Evolutionary conservation across 2,888 invertebrate genomes (phyloP).

Genomic region (Lepidocyrtinus sp.): DNA sequence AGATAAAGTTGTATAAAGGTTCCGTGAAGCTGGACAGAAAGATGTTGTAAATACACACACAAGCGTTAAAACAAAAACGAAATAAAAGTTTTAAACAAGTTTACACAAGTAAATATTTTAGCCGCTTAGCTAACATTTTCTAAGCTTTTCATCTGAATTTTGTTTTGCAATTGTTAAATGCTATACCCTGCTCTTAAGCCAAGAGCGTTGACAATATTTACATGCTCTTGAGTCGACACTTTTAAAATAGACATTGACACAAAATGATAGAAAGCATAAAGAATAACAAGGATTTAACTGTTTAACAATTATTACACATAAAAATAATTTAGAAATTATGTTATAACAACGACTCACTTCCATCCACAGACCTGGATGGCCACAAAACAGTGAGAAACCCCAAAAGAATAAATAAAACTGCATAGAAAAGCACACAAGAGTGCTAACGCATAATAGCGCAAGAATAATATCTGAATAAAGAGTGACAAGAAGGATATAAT

Average conservation of each 20-base stretch:
- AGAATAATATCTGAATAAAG: background rate
- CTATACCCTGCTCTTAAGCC: conserved; percentile 7
- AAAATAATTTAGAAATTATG: no score
- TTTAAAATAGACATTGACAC: background rate
- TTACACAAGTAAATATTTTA: background rate
- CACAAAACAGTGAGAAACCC: no score
- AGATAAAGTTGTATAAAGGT: no score
- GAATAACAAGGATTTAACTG: background rate
- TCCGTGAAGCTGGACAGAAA: no score
- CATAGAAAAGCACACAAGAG: background rate
- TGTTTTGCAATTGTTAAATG: background rate
- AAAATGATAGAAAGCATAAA: background rate
- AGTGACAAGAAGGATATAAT: background rate
- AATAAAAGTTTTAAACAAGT: background rate
- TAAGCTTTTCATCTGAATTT: no score
- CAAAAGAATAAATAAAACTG: no score
- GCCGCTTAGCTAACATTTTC: no score
- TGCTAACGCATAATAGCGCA: background rate
- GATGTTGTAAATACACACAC: no score
- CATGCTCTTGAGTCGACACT: background rate
- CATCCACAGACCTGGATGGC: no score
- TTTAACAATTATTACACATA: no score
- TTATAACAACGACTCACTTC: no score
- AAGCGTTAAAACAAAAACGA: background rate
- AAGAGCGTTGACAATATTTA: background rate